These are phyloP conservation scores for Physella acuta DNA, from an alignment of 1,140 invertebrate genomes.

Conservation along the genomic window DNA sequence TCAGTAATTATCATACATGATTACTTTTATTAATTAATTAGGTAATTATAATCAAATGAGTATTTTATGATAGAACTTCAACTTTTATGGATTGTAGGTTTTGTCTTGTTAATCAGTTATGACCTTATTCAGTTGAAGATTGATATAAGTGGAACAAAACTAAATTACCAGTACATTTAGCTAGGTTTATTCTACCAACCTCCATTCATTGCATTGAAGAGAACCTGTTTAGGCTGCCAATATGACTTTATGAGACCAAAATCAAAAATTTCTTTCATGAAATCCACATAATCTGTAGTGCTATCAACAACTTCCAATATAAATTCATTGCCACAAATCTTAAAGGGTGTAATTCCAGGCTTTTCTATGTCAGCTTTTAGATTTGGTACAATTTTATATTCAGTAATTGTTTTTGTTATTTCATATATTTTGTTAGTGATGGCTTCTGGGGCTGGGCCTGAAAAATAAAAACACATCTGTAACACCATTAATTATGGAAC, in stretches of 20 bases:
- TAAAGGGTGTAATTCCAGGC: slow-evolving; percentile 67
- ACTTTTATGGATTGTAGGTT: no score
- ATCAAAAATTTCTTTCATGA: slow-evolving; percentile 98
- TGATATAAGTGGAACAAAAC: no score
- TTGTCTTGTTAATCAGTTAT: no score
- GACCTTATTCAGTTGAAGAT: no score
- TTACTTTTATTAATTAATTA: no score
- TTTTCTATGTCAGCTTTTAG: slow-evolving; percentile 76
- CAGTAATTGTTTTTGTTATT: slow-evolving; percentile 74
- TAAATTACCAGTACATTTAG: no score
- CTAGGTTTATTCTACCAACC: no score
- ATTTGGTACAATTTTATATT: slow-evolving; percentile 79
- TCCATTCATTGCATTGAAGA: slow-evolving; percentile 93
- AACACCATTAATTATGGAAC: no score
- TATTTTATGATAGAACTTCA: no score
- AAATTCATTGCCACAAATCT: slow-evolving; percentile 55
- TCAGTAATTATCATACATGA: no score
- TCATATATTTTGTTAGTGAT: slow-evolving; percentile 89
- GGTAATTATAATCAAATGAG: slow-evolving; percentile 1
- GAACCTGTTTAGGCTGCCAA: slow-evolving; percentile 58
- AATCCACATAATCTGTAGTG: slow-evolving; percentile 83
- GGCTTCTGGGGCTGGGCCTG: slow-evolving; percentile 81
- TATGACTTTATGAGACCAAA: slow-evolving; percentile 76
- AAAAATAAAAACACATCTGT: no score
- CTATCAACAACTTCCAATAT: slow-evolving; percentile 87